A percentile compares a stretch with the other conserved stretches of the same genome.
Evolutionary conservation across 2,888 invertebrate genomes (phyloP).

Genomic region (Lithophane leautieri): DNA sequence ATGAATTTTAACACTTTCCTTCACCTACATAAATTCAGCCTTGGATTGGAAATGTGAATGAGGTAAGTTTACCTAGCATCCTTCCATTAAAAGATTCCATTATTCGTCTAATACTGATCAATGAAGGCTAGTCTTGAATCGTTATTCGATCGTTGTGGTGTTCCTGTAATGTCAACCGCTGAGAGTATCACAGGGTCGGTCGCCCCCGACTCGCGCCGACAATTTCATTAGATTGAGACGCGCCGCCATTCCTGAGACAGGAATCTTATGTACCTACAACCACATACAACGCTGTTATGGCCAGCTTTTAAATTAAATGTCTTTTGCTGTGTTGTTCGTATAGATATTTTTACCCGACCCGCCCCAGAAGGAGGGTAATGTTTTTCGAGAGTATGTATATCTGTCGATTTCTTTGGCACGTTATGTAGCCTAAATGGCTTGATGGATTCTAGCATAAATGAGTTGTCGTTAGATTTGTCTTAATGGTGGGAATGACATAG

Average conservation of each 20-base stretch:
- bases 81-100: slow-evolving; percentile 12
- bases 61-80: background rate
- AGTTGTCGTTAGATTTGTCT: too few species aligned
- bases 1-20: too few species aligned
- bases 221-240: slow-evolving; percentile 72
- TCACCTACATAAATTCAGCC: background rate
- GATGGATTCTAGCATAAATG: too few species aligned
- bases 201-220: slow-evolving; percentile 45
- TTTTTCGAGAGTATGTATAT: too few species aligned
- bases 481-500: too few species aligned
- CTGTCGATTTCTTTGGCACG: too few species aligned
- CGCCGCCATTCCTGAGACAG: slow-evolving; percentile 56
- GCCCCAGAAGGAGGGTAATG: too few species aligned
- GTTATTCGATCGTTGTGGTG: slow-evolving; percentile 22
- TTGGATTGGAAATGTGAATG: background rate
- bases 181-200: slow-evolving; percentile 38
- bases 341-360: background rate
- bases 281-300: slow-evolving; percentile 19
- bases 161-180: slow-evolving; percentile 43
- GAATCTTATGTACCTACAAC: slow-evolving; percentile 58
- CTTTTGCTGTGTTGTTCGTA: background rate
- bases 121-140: slow-evolving; percentile 8
- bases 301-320: slow-evolving; percentile 5
- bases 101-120: slow-evolving; percentile 6
- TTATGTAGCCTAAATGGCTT: too few species aligned